Evolutionary conservation across 2,888 invertebrate species (phyloP), one percentile per base, ranked within the genome.

Genomic region (Cheilosia variabilis): DNA sequence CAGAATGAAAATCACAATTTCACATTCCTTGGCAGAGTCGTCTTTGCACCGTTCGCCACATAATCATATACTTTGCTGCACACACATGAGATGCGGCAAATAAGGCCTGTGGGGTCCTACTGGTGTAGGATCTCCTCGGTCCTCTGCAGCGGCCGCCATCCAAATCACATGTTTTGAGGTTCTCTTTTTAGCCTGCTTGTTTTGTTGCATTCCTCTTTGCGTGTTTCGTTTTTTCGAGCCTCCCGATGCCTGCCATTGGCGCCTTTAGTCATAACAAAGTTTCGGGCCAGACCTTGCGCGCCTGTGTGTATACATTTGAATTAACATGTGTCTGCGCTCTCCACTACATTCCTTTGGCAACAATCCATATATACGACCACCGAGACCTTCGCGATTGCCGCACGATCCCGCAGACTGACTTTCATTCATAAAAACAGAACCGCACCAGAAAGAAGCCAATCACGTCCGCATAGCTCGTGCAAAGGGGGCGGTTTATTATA

Each of bases 251-350:
- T 76, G 72, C 80, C 76, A 71, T 72, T 84, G 63, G 72, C 69
- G 73, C 75, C 81, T 86, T 81, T 76, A 86, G 75, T 81, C 84
- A 86, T 69, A 80, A 75, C 68, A 84, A 80, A 76, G 76, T 76
- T 86, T n/a, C 17, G 76, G 75, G 52, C 57, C 79, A 86, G 75
- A 86, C 66, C 47, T 17, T 37, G 10, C 4, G 27, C 63, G 55
- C 45, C 47, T 24, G 10, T 34, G 10, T 72, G 78, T 72, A 65
- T 65, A 65, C 72, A 52, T 72, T 81, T 41, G 57, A 81, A 86
- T 86, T 86, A 86, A 81, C 86, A 86, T 86, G 81, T 86, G 86
- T 81, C 84, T 86, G 86, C 65, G 63, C 62, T 75, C 47, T 17
- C 27, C 65, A 66, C 58, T 53, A 69, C 66, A 83, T 78, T 83